phyloP scores from a whole-genome alignment of 2,113 vertebrate species.

The Notarius quadriscutis region DNA sequence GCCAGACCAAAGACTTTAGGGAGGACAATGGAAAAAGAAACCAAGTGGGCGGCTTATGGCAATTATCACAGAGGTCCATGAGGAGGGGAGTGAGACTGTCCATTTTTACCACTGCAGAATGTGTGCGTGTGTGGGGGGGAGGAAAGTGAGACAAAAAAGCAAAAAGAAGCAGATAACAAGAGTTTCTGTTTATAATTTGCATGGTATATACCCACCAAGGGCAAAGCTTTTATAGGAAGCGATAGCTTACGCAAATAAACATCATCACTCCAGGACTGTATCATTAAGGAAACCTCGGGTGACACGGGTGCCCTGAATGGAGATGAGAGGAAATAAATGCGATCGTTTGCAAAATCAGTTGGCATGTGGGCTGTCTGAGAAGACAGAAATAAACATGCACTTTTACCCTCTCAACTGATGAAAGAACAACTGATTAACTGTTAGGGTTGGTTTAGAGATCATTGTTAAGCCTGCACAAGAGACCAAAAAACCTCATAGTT shows the following conservation, averaged over 20 bases:
- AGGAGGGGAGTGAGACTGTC: constrained; percentile 80
- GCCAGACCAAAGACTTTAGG: constrained; percentile 90
- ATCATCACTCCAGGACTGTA: constrained; percentile 18
- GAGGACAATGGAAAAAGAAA: constrained; percentile 92
- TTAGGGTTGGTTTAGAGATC: constrained; percentile 66
- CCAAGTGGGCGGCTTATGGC: constrained; percentile 84
- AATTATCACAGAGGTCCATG: constrained; percentile 80
- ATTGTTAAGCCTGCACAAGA: constrained; percentile 41
- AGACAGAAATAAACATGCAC: constrained; percentile 79
- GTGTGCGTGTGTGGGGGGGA: constrained; percentile 11
- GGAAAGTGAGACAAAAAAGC: constrained; percentile 16
- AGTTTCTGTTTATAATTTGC: constrained; percentile 72
- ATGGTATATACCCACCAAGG: constrained; percentile 69
- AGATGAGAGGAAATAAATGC: constrained; percentile 65
- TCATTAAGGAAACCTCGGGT: constrained; percentile 9
- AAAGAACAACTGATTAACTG: constrained; percentile 65
- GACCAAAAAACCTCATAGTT: constrained; percentile 60
- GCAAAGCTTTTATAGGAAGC: constrained; percentile 67
- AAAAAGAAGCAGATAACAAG: constrained; percentile 61
- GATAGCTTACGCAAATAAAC: constrained; percentile 54
- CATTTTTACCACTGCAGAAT: constrained; percentile 51
- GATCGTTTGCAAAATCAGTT: constrained; percentile 79
- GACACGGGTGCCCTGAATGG: constrained; percentile 5
- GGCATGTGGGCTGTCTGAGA: constrained; percentile 71
- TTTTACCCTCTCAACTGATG: constrained; percentile 70